phyloP scores from a whole-genome alignment of 1,140 invertebrate genomes.

The Heliconius hermathena region DNA sequence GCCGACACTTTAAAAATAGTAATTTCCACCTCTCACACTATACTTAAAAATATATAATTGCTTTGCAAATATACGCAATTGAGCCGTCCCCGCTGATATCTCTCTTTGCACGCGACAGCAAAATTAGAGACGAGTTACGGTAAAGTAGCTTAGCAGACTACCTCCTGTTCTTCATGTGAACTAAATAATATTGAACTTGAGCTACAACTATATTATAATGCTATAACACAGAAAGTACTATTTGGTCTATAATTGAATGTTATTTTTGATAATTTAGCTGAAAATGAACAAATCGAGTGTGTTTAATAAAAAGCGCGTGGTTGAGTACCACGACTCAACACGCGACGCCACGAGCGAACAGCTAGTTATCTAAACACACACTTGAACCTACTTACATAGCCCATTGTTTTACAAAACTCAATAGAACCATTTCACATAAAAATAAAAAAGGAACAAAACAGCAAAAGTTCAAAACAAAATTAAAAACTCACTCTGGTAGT shows the following conservation, averaged over 20 bases:
- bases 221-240: too few species aligned
- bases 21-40: neutral
- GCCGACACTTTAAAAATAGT: neutral
- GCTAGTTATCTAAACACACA: too few species aligned
- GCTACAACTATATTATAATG: too few species aligned
- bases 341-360: too few species aligned
- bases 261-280: too few species aligned
- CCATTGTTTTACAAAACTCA: neutral
- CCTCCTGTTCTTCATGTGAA: neutral
- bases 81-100: neutral
- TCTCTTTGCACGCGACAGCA: constrained; percentile 1
- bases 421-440: neutral
- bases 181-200: neutral
- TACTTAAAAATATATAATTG: neutral
- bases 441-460: neutral
- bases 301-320: too few species aligned
- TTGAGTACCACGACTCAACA: too few species aligned
- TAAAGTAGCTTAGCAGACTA: neutral
- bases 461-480: constrained; percentile 3
- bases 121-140: neutral
- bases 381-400: too few species aligned
- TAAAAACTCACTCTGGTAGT: neutral
- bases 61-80: too few species aligned
- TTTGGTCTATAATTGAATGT: too few species aligned
- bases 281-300: too few species aligned